Evolutionary conservation across 1,140 invertebrate genomes (phyloP).

Genomic region (Drosophila pectinifera): DNA sequence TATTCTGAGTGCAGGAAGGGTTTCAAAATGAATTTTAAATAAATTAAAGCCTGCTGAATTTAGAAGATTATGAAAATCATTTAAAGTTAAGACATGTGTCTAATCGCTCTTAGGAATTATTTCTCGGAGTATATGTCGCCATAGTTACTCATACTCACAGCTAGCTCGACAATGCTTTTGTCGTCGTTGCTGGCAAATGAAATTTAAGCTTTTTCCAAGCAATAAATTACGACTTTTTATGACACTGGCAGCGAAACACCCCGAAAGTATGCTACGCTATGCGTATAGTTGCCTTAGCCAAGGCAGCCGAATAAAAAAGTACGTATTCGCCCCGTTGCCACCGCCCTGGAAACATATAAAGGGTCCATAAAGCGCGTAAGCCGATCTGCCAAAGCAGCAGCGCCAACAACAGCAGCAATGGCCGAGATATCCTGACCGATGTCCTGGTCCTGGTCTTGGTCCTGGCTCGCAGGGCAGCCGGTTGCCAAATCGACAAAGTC

Average conservation of each 20-base stretch:
- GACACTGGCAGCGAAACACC: constrained; percentile 67
- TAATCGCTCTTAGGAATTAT: background rate
- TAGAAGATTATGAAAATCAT: too few relatives aligned
- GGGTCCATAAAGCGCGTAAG: constrained; percentile 77
- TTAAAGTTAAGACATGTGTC: background rate
- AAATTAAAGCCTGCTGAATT: too few relatives aligned
- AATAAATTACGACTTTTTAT: constrained; percentile 84
- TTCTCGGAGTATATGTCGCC: constrained; percentile 20
- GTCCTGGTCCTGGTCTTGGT: constrained; percentile 35
- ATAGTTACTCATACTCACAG: constrained; percentile 58
- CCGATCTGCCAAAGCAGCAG: constrained; percentile 70
- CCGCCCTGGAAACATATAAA: constrained; percentile 34
- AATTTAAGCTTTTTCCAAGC: constrained; percentile 84
- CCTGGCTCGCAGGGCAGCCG: background rate
- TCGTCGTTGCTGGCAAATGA: constrained; percentile 80
- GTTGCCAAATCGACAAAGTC: constrained; percentile 58
- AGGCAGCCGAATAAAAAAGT: constrained; percentile 38
- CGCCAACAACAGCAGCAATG: constrained; percentile 26
- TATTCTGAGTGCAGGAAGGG: background rate
- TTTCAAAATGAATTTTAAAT: background rate
- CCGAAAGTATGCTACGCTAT: constrained; percentile 39
- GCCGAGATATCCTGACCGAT: constrained; percentile 54
- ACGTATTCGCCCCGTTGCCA: constrained; percentile 14
- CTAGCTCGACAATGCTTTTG: constrained; percentile 64
- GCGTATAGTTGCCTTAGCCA: constrained; percentile 66